Percentiles rank a stretch among this genome's conserved stretches.
phyloP scores from a whole-genome alignment of 2,888 invertebrate species.

The Amphipoea oculea region DNA sequence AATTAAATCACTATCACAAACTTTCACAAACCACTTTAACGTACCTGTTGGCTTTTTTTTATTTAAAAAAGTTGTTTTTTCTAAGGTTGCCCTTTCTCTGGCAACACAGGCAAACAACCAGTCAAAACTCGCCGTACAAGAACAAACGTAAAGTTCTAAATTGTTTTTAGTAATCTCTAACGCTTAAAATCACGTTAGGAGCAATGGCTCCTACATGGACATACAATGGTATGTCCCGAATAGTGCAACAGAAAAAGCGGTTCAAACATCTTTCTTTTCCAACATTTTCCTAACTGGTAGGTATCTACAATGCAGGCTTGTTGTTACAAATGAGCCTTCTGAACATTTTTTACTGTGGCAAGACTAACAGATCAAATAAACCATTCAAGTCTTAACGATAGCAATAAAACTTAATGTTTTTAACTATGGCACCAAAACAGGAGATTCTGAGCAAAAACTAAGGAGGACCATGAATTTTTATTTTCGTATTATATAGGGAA shows the following conservation, averaged over 20 bases:
- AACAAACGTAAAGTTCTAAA: no score
- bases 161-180: no score
- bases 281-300: no score
- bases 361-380: constrained; percentile 61
- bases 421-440: constrained; percentile 60
- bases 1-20: not conserved
- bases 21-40: no score
- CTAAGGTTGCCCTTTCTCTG: no score
- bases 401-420: constrained; percentile 61
- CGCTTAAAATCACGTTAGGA: not conserved
- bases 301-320: not conserved
- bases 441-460: constrained; percentile 56
- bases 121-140: no score
- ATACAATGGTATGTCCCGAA: not conserved
- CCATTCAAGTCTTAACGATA: constrained; percentile 55
- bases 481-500: constrained; percentile 42
- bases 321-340: constrained; percentile 24
- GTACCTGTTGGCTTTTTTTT: no score
- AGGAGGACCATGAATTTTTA: constrained; percentile 50
- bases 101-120: no score
- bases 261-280: not conserved
- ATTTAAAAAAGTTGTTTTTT: no score
- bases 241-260: not conserved
- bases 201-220: no score
- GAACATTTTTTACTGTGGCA: constrained; percentile 4